phyloP scores from a whole-genome alignment of 2,797 vertebrate genomes.

The Arremon aurantiirostris region DNA sequence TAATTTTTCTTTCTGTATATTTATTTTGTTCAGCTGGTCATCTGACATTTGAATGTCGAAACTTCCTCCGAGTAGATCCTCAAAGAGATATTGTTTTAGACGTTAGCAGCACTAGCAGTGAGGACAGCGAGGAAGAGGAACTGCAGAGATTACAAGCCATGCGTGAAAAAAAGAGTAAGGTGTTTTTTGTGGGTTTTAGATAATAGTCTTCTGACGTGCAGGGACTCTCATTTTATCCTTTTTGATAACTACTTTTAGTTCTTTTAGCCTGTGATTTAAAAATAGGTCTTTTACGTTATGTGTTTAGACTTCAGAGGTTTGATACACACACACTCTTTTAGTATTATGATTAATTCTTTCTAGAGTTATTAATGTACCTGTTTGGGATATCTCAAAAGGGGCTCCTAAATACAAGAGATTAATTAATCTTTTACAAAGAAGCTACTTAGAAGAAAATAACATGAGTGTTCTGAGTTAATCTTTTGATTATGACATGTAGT shows the following conservation, averaged over 20 bases:
- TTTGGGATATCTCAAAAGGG: neutral
- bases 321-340: neutral
- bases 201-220: neutral
- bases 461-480: neutral
- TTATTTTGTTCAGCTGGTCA: constrained; percentile 85
- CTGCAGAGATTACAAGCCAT: constrained; percentile 71
- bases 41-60: constrained; percentile 95
- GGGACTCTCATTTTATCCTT: neutral
- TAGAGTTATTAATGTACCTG: neutral
- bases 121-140: constrained; percentile 91
- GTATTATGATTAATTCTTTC: neutral
- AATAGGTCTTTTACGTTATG: neutral
- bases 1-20: neutral
- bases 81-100: constrained; percentile 97
- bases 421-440: neutral
- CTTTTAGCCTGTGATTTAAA: neutral
- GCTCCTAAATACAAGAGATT: neutral
- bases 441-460: neutral
- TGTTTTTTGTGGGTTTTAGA: neutral
- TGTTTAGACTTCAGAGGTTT: neutral
- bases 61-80: constrained; percentile 96
- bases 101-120: constrained; percentile 96
- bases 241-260: neutral
- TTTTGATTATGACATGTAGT: neutral
- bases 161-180: constrained; percentile 77